These are phyloP conservation scores for Ridgeia piscesae DNA, from an alignment of 1,140 invertebrate species.

Conservation along the genomic window DNA sequence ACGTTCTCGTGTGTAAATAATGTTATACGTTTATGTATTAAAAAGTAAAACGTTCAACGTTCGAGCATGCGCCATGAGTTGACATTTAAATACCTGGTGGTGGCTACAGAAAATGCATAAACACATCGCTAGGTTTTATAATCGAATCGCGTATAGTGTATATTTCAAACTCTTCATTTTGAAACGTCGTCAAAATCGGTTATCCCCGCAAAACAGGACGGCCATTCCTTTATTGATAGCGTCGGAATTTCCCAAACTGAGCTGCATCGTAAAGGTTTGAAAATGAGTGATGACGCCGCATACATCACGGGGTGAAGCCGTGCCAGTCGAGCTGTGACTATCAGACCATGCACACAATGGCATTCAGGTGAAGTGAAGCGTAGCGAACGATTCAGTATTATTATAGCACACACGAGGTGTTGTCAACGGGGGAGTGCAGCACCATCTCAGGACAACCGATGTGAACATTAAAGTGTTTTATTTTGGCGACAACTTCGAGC, in stretches of 20 bases:
- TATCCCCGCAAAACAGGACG: neutral
- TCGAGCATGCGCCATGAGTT: too few relatives aligned
- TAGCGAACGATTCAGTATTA: neutral
- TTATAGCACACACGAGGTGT: neutral
- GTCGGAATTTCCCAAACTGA: neutral
- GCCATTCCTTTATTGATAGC: neutral
- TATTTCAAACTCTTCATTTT: neutral
- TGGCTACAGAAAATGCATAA: too few relatives aligned
- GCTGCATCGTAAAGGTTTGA: neutral
- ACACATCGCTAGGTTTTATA: neutral
- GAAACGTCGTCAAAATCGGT: neutral
- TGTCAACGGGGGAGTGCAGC: neutral
- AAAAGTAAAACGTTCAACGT: too few relatives aligned
- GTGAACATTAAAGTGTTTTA: neutral
- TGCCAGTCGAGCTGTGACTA: neutral
- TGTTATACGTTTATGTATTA: too few relatives aligned
- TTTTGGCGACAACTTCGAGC: neutral
- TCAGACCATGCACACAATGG: neutral
- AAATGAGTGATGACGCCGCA: neutral
- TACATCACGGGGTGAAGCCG: neutral
- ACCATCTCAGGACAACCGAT: neutral
- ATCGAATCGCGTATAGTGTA: neutral
- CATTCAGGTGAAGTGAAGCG: neutral
- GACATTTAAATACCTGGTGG: too few relatives aligned
- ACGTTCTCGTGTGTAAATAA: too few relatives aligned